Evolutionary conservation across 1,140 invertebrate species (phyloP), one percentile per base, ranked within the genome.

Genomic region (Drosophila simulans): DNA sequence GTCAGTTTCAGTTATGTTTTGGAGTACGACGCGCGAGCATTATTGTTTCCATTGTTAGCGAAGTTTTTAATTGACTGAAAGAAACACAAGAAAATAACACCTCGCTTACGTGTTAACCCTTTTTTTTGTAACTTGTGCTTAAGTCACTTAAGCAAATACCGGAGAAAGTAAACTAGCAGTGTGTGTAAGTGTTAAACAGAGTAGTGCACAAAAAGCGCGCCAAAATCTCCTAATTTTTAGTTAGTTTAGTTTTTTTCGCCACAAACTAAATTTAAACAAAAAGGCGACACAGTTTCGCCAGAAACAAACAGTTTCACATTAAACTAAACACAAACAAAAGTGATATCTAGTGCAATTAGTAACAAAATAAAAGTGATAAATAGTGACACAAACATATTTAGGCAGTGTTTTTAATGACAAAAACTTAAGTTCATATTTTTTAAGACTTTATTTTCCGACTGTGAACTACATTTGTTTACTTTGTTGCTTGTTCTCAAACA

Each of bases 1-100:
- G 31, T 34, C 27, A 34, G 48, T 34, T 53, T 53, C 49, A 52
- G 49, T 52, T 17, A 52, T 31, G 31, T 20, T 52, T 52, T 52
- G 31, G 49, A 34, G 49, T 35, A 52, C 49, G 49, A 20, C 49
- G 31, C 49, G 49, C 49, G 49, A 52, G 49, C 49, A 52, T 35
- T 52, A 20, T 51, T 52, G 31, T 35, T 34, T 35, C 49, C 49
- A 52, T 35, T 17, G 4, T 35, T 15, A 0, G 5, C 25, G 27
- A 49, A 5, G 25, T 8, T 11, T 49, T 20, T 31, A 3, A 52
- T 2, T 20, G n/a, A 15, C 37, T 39, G 13, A 12, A 13, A 39
- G 13, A 49, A 17, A 51, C n/a, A 15, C 15, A 34, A 15, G 4
- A 49, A 4, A 49, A 15, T 31, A 49, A 49, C n/a, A 49, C 48